phyloP scores from a whole-genome alignment of 2,888 invertebrate species.

The Ophion costatus region DNA sequence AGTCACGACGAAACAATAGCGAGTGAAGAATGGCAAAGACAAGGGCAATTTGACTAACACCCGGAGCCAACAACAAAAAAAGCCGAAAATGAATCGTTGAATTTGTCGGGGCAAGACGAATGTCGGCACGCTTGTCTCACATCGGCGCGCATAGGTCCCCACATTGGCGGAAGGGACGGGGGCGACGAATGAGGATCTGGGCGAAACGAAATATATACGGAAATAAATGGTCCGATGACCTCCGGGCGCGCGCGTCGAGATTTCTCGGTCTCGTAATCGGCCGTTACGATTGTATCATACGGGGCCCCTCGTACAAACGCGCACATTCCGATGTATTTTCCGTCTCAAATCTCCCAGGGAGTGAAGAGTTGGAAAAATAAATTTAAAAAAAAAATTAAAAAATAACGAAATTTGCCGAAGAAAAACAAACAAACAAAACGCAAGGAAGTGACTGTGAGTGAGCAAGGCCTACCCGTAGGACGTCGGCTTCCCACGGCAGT shows the following conservation, averaged over 20 bases:
- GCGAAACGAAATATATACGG: constrained; percentile 32
- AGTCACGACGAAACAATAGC: no score
- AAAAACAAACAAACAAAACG: not conserved
- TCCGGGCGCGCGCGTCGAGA: constrained; percentile 42
- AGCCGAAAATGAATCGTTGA: not conserved
- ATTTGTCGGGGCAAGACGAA: constrained; percentile 8
- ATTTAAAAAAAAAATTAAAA: constrained; percentile 5
- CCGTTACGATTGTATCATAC: constrained; percentile 31
- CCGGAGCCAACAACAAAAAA: not conserved
- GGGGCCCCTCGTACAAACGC: not conserved
- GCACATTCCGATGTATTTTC: constrained; percentile 16
- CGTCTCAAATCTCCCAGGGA: not conserved
- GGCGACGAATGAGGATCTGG: not conserved
- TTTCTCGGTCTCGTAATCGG: constrained; percentile 40
- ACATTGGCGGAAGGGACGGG: not conserved
- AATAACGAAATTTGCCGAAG: not conserved
- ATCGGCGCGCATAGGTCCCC: constrained; percentile 1
- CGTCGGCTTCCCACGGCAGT: constrained; percentile 69
- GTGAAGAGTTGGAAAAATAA: not conserved
- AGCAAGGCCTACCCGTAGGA: constrained; percentile 67
- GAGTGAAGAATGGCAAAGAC: not conserved
- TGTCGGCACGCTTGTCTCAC: constrained; percentile 37
- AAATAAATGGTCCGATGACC: constrained; percentile 49
- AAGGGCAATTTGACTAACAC: not conserved
- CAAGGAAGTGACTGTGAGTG: constrained; percentile 7